Conservation (phyloP, 2,888 invertebrate genomes). For the Tachina fera region DNA sequence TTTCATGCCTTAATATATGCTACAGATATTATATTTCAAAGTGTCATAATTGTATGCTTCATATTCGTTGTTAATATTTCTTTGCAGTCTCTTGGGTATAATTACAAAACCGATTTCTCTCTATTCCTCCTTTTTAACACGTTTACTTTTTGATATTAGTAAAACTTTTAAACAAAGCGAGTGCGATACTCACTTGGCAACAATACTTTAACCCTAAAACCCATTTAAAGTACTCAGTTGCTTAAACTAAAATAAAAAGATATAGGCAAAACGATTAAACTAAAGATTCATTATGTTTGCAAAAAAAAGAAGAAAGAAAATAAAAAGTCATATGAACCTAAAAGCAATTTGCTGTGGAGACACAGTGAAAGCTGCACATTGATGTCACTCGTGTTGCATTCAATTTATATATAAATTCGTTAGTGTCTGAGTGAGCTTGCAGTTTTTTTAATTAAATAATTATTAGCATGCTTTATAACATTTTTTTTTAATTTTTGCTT, state of each 20-base stretch:
- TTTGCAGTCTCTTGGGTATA: background rate
- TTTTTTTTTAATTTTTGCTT: background rate
- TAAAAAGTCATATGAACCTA: constrained; percentile 11
- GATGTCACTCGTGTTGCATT: background rate
- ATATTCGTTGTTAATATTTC: background rate
- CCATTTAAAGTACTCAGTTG: constrained; percentile 18
- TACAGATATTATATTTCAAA: background rate
- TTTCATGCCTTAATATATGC: background rate
- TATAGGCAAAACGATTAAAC: background rate
- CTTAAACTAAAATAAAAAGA: background rate
- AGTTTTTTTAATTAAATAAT: constrained; percentile 21
- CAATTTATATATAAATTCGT: background rate
- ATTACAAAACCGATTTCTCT: background rate
- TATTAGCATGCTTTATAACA: constrained; percentile 45
- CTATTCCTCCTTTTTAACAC: background rate
- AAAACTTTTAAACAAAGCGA: background rate
- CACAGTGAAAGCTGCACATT: constrained; percentile 6
- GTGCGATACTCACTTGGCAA: background rate
- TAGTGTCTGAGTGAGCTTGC: constrained; percentile 10
- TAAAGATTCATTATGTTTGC: constrained; percentile 16
- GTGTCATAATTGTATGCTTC: background rate
- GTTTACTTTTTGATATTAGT: background rate
- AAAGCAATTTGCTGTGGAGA: background rate
- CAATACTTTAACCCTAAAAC: constrained; percentile 38
- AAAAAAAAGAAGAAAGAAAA: constrained; percentile 27